Evolutionary conservation across 2,113 vertebrate genomes (phyloP).

Genomic region (Herpailurus yagouaroundi): DNA sequence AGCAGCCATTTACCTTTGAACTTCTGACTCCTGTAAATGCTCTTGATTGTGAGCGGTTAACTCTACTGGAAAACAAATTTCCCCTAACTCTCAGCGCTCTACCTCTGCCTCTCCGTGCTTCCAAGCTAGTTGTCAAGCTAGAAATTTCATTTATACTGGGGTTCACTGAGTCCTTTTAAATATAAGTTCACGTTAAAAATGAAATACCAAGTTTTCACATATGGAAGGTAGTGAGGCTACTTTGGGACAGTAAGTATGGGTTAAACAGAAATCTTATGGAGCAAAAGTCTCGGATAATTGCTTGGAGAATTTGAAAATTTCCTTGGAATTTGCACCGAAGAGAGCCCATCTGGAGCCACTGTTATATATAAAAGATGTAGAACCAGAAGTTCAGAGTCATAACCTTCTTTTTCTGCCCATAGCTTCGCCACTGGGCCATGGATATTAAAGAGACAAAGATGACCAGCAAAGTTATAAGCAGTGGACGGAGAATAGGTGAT

Average conservation of each 20-base stretch:
- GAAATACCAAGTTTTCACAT: neutral
- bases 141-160: neutral
- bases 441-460: neutral
- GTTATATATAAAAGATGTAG: fast-evolving
- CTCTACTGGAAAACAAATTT: neutral
- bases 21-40: neutral
- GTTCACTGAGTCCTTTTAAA: neutral
- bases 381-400: neutral
- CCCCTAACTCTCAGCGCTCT: too few species aligned
- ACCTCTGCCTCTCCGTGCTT: too few species aligned
- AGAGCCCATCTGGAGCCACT: neutral
- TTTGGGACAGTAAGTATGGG: neutral
- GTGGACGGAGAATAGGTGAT: neutral
- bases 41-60: neutral
- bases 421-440: neutral
- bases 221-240: neutral
- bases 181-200: neutral
- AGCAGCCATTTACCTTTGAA: constrained; percentile 52
- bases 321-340: neutral
- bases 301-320: neutral
- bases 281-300: neutral
- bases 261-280: neutral
- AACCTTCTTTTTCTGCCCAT: too few species aligned
- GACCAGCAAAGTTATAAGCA: neutral
- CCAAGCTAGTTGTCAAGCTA: neutral